A percentile compares a stretch with the other conserved stretches of the same genome.
Conservation (phyloP, 2,888 invertebrate genomes). For the Trileptium ribeirensis region DNA sequence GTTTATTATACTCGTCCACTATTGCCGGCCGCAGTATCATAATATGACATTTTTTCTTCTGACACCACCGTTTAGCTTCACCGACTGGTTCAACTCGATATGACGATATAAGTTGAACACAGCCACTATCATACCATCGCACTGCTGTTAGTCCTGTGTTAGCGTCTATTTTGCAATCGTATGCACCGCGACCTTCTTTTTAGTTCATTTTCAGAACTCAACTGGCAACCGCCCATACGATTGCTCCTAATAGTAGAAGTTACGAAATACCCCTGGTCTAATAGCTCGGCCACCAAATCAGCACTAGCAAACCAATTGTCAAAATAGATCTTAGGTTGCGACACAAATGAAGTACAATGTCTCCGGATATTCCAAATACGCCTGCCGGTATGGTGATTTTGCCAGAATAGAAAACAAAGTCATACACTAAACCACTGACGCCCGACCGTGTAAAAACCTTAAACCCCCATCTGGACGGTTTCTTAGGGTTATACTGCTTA, state of each 20-base stretch:
- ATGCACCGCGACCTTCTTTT: background rate
- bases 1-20: background rate
- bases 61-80: background rate
- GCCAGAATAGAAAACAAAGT: background rate
- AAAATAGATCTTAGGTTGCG: background rate
- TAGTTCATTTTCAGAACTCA: background rate
- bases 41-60: background rate
- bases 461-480: constrained; percentile 5
- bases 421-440: background rate
- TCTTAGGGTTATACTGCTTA: background rate
- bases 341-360: background rate
- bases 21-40: background rate
- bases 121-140: background rate
- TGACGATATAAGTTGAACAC: background rate
- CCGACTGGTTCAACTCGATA: background rate
- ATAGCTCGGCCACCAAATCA: background rate
- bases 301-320: background rate
- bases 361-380: background rate
- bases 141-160: background rate
- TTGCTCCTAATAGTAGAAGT: background rate
- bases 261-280: background rate
- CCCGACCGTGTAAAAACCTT: background rate
- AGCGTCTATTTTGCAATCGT: background rate
- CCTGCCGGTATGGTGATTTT: background rate
- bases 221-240: background rate